Conservation (phyloP, 2,888 invertebrate species). For the Xestia c-nigrum region DNA sequence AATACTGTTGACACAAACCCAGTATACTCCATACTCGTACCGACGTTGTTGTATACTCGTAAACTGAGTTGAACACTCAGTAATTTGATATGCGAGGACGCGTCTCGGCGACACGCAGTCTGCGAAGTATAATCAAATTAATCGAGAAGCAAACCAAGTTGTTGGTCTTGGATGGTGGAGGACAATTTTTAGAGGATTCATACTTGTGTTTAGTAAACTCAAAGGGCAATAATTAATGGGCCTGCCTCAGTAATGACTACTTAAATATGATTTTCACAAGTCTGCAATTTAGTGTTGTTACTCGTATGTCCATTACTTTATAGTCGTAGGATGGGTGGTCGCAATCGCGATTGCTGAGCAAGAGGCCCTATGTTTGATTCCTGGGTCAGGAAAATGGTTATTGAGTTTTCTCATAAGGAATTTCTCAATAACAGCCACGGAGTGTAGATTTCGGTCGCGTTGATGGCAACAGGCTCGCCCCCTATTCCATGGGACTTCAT, state of each 20-base stretch:
- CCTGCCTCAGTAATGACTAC: background rate
- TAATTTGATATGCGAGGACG: slow-evolving; percentile 60
- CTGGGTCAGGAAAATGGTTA: no score
- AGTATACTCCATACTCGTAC: background rate
- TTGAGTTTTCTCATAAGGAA: no score
- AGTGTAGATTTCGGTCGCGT: no score
- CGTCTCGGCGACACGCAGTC: slow-evolving; percentile 51
- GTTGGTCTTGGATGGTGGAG: background rate
- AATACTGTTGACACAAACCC: background rate
- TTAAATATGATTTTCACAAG: no score
- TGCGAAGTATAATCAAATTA: slow-evolving; percentile 49
- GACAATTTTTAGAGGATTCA: background rate
- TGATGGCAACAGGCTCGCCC: no score
- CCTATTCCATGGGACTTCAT: no score
- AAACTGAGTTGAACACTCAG: slow-evolving; percentile 34
- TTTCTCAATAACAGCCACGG: no score
- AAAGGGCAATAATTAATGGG: background rate
- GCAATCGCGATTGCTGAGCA: no score
- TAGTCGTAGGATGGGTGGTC: no score
- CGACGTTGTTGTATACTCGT: slow-evolving; percentile 1
- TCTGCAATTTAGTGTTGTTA: no score
- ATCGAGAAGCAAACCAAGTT: slow-evolving; percentile 12
- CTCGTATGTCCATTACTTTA: no score
- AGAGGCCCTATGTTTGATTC: no score
- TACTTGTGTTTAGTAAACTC: background rate